Evolutionary conservation across 2,113 vertebrate genomes (phyloP).

Genomic region (Corythornis cristatus): DNA sequence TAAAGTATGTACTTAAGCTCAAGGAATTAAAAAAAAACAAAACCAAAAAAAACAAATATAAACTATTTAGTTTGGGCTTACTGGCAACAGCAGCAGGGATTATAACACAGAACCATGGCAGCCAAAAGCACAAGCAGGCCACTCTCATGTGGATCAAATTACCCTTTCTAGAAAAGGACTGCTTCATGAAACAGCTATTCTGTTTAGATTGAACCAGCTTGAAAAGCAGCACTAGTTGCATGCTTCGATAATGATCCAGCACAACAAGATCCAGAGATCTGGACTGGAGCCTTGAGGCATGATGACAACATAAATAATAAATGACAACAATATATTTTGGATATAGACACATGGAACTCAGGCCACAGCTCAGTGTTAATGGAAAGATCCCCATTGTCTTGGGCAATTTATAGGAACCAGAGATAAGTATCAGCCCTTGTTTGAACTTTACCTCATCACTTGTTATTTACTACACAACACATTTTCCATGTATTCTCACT

Average conservation of each 20-base stretch:
- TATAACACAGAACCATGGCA: neutral
- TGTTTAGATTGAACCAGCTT: neutral
- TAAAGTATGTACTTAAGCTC: neutral
- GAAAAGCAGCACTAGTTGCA: rapidly evolving
- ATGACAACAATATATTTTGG: neutral
- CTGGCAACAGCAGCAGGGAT: neutral
- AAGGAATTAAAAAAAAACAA: neutral
- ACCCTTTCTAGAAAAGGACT: neutral
- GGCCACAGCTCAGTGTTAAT: neutral
- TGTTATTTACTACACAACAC: constrained; percentile 57
- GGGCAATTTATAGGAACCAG: neutral
- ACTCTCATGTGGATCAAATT: neutral
- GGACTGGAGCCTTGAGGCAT: neutral
- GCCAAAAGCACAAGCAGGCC: neutral
- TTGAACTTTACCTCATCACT: constrained; percentile 50
- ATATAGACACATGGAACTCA: neutral
- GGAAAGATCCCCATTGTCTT: neutral
- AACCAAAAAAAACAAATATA: neutral
- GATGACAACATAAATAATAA: constrained; percentile 21
- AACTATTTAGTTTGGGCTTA: neutral
- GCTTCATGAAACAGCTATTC: neutral
- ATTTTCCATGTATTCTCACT: constrained; percentile 70
- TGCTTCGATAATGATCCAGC: neutral
- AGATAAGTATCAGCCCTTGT: neutral
- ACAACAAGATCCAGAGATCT: neutral